Conservation (phyloP, 2,797 vertebrate species). For the Pipistrellus pygmaeus region DNA sequence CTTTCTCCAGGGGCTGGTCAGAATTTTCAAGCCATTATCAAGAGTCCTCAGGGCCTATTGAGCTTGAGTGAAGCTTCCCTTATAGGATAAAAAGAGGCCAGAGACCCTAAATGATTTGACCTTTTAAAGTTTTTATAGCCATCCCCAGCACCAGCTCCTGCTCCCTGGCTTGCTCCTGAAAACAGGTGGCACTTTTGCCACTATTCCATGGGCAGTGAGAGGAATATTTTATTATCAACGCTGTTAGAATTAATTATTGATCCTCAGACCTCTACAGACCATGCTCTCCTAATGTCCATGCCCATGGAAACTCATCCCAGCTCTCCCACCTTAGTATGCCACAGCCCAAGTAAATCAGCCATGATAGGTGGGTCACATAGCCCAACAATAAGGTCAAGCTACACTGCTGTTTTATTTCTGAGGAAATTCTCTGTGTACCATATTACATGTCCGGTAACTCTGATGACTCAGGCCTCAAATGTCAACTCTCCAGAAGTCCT, state of each 20-base stretch:
- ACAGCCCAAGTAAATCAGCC: not conserved
- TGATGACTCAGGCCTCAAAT: slow-evolving; percentile 48
- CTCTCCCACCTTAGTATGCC: not conserved
- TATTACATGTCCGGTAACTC: not conserved
- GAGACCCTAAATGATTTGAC: not conserved
- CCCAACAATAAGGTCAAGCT: not conserved
- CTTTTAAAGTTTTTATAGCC: not conserved
- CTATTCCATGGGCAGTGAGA: not conserved
- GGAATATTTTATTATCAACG: not conserved
- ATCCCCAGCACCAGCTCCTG: not conserved
- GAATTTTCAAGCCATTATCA: not conserved
- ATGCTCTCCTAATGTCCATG: not conserved
- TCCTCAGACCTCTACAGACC: not conserved
- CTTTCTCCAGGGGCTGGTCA: not conserved
- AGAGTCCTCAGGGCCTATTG: not conserved
- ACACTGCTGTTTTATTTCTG: not conserved
- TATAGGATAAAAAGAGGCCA: not conserved
- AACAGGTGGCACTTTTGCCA: slow-evolving; percentile 47
- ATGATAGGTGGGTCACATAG: not conserved
- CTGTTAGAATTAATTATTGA: not conserved
- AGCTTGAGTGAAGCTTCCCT: not conserved
- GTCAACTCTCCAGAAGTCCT: not conserved
- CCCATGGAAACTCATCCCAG: not conserved
- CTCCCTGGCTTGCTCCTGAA: not conserved
- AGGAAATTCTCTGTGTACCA: slow-evolving; percentile 7